Evolutionary conservation across 2,113 vertebrate genomes (phyloP).

Genomic region (Neodontobutis hainanensis): DNA sequence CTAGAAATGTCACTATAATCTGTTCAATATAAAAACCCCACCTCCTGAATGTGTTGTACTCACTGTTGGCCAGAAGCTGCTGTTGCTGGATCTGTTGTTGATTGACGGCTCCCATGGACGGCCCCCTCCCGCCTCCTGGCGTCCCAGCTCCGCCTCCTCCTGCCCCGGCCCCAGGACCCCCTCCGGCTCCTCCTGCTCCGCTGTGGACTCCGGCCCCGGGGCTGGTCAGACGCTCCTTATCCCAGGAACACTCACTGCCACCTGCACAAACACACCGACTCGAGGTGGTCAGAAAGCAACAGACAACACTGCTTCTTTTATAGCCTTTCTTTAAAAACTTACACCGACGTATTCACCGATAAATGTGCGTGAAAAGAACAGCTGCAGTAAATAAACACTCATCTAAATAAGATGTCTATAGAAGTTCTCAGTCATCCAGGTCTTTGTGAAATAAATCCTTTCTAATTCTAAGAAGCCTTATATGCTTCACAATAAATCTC

Average conservation of each 20-base stretch:
- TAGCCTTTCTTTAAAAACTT: too few relatives aligned
- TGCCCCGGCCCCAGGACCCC: conserved; percentile 39
- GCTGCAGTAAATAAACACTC: too few relatives aligned
- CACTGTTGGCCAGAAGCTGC: conserved; percentile 73
- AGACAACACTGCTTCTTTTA: not conserved
- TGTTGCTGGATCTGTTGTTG: conserved; percentile 68
- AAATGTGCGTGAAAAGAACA: too few relatives aligned
- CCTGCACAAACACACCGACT: conserved; percentile 51
- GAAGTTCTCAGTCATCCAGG: too few relatives aligned
- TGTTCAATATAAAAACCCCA: too few relatives aligned
- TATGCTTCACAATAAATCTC: too few relatives aligned
- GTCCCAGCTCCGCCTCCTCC: conserved; percentile 7
- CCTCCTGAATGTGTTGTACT: conserved; percentile 13
- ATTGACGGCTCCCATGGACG: conserved; percentile 61
- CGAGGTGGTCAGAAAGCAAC: not conserved
- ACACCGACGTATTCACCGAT: too few relatives aligned
- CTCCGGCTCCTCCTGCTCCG: conserved; percentile 48
- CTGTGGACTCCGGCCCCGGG: conserved; percentile 59
- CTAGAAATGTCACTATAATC: too few relatives aligned
- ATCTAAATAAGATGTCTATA: too few relatives aligned
- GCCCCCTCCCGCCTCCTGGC: conserved; percentile 51
- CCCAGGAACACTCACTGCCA: conserved; percentile 76
- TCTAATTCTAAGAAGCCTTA: too few relatives aligned
- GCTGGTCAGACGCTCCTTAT: conserved; percentile 74
- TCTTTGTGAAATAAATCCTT: too few relatives aligned